These are phyloP conservation scores for Tupiocoris notatus DNA, from an alignment of 2,888 invertebrate genomes.

Conservation along the genomic window DNA sequence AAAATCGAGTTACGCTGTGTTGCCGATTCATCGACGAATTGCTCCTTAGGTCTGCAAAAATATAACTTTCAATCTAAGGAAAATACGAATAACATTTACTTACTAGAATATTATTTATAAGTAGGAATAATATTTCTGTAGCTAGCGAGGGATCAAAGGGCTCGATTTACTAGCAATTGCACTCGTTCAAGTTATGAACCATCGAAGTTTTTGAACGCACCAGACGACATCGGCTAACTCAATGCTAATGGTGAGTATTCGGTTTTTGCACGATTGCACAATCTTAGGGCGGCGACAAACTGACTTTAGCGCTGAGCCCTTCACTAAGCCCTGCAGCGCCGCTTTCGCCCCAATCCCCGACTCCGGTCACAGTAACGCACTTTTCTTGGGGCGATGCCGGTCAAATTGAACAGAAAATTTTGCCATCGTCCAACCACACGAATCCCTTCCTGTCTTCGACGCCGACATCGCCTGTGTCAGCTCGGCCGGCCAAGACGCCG, in stretches of 20 bases:
- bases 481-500: conserved; percentile 32
- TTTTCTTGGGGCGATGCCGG: conserved; percentile 59
- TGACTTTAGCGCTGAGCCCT: conserved; percentile 52
- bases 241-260: neutral
- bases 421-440: conserved; percentile 48
- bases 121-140: no score
- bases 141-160: no score
- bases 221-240: neutral
- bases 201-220: neutral
- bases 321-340: conserved; percentile 47
- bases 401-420: conserved; percentile 55
- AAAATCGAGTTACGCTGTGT: no score
- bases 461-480: conserved; percentile 36
- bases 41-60: no score
- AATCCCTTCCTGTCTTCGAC: conserved; percentile 50
- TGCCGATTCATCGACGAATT: no score
- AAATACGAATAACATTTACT: no score
- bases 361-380: conserved; percentile 65
- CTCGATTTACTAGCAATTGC: no score
- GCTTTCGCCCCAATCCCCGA: conserved; percentile 47
- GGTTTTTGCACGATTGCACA: neutral
- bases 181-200: no score
- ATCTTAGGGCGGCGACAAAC: conserved; percentile 55
- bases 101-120: no score
- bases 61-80: no score